Evolutionary conservation across 2,888 invertebrate species (phyloP), one percentile per base, ranked within the genome.

Genomic region (Tachina fera): DNA sequence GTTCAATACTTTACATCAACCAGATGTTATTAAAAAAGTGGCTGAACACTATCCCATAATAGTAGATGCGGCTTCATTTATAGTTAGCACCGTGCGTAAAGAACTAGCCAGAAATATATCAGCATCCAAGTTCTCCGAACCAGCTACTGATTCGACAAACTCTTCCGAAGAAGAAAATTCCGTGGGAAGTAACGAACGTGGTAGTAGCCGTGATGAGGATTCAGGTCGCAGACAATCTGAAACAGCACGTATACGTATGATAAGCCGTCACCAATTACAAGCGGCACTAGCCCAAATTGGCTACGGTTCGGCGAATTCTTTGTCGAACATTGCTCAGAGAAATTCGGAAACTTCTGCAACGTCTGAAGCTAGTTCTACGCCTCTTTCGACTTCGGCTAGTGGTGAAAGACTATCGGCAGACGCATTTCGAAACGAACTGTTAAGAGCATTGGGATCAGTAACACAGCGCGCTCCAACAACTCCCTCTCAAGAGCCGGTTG

Each of bases 381-480:
- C 87, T 1, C 51, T 88, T 0, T 80, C 88, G 9, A 86, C 68
- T 43, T 87, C 87, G 1, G 75, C 87, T 9, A 88, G 88, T 70
- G 87, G 88, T n/a, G 87, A 87, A 45, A 86, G 88, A 19, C 96
- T 97, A 72, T 96, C 97, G 0, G 94, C 95, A 1, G 96, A 97
- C 90, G 96, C 97, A 95, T 96, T 97, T 90, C 96, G 95, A 72
- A 96, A 95, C 91, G 97, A 97, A 95, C 96, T 91, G 94, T 95
- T 77, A 43, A 96, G 96, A 88, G 97, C 96, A 4, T 94, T 96
- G 84, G 92, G 87, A 68, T 87, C 88, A 14, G 53, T 89, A 13
- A 41, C 88, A 58, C 76, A 87, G 56, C 82, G 82, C 11, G 74
- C 39, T 53, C 86, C 68, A 65, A 43, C 16, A 74, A 82, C 22